These are phyloP conservation scores for Rhynchonycteris naso DNA, from an alignment of 2,797 vertebrate genomes.

Conservation along the genomic window DNA sequence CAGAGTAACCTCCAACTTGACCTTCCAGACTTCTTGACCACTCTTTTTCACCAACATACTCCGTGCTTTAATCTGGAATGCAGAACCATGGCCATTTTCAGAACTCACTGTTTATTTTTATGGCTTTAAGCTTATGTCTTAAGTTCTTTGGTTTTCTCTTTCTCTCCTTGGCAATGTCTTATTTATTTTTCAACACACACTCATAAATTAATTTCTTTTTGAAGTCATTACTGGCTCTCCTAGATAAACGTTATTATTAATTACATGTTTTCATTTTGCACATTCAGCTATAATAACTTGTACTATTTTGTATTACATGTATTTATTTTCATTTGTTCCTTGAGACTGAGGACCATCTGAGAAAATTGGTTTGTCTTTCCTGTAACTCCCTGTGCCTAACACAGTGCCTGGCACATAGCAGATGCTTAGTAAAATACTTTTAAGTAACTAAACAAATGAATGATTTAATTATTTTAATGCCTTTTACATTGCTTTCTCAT, in stretches of 20 bases:
- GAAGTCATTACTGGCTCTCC: not conserved
- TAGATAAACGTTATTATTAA: not conserved
- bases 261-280: not conserved
- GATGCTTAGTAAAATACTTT: not conserved
- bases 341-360: not conserved
- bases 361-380: not conserved
- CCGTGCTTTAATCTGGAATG: not conserved
- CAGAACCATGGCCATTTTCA: not conserved
- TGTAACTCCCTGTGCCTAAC: not conserved
- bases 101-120: slow-evolving; percentile 20
- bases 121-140: not conserved
- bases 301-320: not conserved
- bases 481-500: not conserved
- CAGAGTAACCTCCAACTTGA: not conserved
- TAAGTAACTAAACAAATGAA: not conserved
- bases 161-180: not conserved
- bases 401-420: not conserved
- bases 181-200: not conserved
- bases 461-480: not conserved
- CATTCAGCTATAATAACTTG: not conserved
- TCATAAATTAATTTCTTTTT: slow-evolving; percentile 22
- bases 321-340: slow-evolving; percentile 23
- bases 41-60: not conserved
- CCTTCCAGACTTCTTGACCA: not conserved
- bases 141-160: slow-evolving; percentile 11